phyloP scores from a whole-genome alignment of 1,140 invertebrate species.

The Zaprionus africanus region DNA sequence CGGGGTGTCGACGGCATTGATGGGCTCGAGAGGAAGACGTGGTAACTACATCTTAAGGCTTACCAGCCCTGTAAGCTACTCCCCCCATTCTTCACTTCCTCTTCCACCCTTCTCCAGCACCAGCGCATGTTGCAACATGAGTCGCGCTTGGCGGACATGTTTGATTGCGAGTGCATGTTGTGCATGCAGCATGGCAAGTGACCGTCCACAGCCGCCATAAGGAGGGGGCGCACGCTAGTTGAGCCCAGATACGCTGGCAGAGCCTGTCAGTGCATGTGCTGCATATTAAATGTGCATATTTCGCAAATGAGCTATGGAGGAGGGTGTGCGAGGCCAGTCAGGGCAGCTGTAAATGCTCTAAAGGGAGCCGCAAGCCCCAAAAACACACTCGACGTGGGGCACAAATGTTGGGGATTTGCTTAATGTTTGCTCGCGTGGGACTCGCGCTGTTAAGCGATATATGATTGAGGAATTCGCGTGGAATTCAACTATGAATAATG shows the following conservation, averaged over 20 bases:
- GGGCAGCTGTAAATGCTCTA: conserved; percentile 23
- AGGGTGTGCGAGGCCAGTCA: neutral
- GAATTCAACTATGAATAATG: neutral
- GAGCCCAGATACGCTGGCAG: conserved; percentile 10
- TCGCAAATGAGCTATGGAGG: conserved; percentile 25
- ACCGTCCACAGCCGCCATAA: conserved; percentile 19
- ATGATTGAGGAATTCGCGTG: neutral
- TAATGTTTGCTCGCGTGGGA: conserved; percentile 11
- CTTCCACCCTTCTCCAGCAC: neutral
- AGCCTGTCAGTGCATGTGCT: conserved; percentile 56
- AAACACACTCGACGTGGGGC: conserved; percentile 36
- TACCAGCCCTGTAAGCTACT: conserved; percentile 5
- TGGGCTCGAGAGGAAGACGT: neutral
- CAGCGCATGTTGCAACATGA: conserved; percentile 38
- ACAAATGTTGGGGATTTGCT: conserved; percentile 30
- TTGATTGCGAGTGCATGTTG: conserved; percentile 66
- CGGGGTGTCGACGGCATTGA: neutral
- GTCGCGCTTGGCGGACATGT: conserved; percentile 50
- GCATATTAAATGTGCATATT: conserved; percentile 62
- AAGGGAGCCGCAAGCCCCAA: conserved; percentile 26
- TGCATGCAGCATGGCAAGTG: conserved; percentile 56
- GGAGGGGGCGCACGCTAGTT: neutral
- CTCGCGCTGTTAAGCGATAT: conserved; percentile 24
- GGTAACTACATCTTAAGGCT: neutral
- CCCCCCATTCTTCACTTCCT: neutral